Evolutionary conservation across 1,140 invertebrate genomes (phyloP).

Genomic region (Heliconius hermathena): DNA sequence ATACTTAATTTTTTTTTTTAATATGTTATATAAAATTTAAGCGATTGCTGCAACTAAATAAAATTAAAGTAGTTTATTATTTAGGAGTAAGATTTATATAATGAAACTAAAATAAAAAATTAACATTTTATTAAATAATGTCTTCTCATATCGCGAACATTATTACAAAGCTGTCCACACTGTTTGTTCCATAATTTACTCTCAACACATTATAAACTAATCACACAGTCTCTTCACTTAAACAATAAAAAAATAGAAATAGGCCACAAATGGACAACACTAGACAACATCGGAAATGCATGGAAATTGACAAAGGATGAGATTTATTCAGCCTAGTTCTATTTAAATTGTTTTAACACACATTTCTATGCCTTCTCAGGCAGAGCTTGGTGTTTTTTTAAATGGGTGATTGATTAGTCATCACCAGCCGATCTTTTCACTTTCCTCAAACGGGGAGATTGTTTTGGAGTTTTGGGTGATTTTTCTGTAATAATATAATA

Average conservation of each 20-base stretch:
- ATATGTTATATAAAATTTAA: too few species aligned
- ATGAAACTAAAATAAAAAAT: conserved; percentile 56
- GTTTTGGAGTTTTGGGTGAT: conserved; percentile 82
- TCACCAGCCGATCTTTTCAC: conserved; percentile 87
- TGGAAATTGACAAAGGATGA: conserved; percentile 11
- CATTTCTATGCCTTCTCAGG: conserved; percentile 41
- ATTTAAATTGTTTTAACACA: conserved; percentile 55
- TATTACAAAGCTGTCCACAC: conserved; percentile 71
- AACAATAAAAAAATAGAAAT: conserved; percentile 67
- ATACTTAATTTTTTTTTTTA: too few species aligned
- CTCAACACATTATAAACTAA: conserved; percentile 71
- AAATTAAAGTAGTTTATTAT: too few species aligned
- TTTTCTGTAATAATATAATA: conserved; percentile 82
- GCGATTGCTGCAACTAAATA: too few species aligned
- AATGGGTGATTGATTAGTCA: conserved; percentile 61
- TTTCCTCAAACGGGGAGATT: conserved; percentile 89
- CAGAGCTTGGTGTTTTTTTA: conserved; percentile 45
- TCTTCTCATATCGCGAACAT: conserved; percentile 66
- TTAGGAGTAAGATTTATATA: neutral
- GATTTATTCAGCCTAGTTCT: conserved; percentile 53
- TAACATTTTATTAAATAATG: conserved; percentile 80
- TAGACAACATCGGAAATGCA: neutral
- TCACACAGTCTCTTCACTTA: conserved; percentile 66
- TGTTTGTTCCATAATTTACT: conserved; percentile 79
- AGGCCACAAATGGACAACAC: conserved; percentile 21